These are phyloP conservation scores for Enteromius fasciolatus DNA, from an alignment of 2,797 vertebrate genomes.

Conservation along the genomic window DNA sequence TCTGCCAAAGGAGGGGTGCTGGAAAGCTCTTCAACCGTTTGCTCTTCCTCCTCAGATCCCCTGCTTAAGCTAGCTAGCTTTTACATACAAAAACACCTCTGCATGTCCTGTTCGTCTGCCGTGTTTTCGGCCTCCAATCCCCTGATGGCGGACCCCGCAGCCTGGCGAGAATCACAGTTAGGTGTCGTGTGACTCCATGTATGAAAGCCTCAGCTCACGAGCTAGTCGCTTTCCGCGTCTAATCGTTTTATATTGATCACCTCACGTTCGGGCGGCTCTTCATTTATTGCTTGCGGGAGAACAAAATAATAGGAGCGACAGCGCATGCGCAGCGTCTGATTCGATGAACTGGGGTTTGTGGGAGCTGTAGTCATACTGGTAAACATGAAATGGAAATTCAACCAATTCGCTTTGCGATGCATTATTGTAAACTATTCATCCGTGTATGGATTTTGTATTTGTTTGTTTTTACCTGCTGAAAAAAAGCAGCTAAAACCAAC, in stretches of 20 bases:
- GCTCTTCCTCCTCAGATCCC: slow-evolving; percentile 58
- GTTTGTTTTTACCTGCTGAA: no score
- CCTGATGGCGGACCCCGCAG: slow-evolving; percentile 64
- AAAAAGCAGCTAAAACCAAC: no score
- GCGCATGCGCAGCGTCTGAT: slow-evolving; percentile 71
- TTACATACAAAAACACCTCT: slow-evolving; percentile 74
- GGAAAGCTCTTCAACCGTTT: slow-evolving; percentile 53
- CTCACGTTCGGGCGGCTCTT: slow-evolving; percentile 72
- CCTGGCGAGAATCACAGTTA: slow-evolving; percentile 67
- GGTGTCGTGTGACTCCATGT: slow-evolving; percentile 71
- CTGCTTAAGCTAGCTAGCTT: slow-evolving; percentile 66
- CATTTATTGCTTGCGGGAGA: slow-evolving; percentile 75
- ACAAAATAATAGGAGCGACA: slow-evolving; percentile 76
- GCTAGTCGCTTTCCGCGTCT: slow-evolving; percentile 57
- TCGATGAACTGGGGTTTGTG: slow-evolving; percentile 61
- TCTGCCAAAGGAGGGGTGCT: slow-evolving; percentile 54
- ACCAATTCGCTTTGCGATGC: not conserved
- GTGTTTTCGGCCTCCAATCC: slow-evolving; percentile 75
- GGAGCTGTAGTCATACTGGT: slow-evolving; percentile 68
- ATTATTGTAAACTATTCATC: not conserved
- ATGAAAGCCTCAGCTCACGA: slow-evolving; percentile 48
- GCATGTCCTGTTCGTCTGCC: slow-evolving; percentile 76
- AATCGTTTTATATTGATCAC: slow-evolving; percentile 75
- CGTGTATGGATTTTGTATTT: not conserved
- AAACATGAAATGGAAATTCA: not conserved